phyloP scores from a whole-genome alignment of 2,888 invertebrate genomes.

The Eristalis arbustorum region DNA sequence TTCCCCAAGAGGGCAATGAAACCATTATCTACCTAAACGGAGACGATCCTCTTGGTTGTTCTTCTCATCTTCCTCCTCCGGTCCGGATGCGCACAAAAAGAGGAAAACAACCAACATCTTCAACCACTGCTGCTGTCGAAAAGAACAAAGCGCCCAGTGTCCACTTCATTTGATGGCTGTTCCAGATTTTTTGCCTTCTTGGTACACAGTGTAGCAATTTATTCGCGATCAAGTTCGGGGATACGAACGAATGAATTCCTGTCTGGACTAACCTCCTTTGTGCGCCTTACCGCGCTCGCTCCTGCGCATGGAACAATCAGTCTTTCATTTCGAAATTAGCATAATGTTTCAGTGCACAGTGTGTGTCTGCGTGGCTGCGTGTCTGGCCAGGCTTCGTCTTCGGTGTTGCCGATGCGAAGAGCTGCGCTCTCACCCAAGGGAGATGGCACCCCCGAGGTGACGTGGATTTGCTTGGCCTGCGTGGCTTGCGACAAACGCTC shows the following conservation, averaged over 20 bases:
- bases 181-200: background rate
- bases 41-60: background rate
- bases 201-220: background rate
- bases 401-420: background rate
- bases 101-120: background rate
- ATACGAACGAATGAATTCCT: background rate
- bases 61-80: background rate
- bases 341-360: background rate
- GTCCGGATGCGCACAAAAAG: background rate
- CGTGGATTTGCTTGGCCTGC: background rate
- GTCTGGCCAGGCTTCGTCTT: background rate
- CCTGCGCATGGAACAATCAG: background rate
- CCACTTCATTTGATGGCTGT: background rate
- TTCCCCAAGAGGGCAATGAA: background rate
- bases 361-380: background rate
- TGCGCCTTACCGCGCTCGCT: background rate
- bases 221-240: background rate
- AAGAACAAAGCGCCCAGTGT: background rate
- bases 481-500: background rate
- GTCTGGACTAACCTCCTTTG: background rate
- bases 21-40: background rate
- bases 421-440: too few relatives aligned
- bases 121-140: background rate
- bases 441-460: background rate
- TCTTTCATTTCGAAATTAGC: background rate